Conservation (phyloP, 2,113 vertebrate genomes). For the Monopterus albus region DNA sequence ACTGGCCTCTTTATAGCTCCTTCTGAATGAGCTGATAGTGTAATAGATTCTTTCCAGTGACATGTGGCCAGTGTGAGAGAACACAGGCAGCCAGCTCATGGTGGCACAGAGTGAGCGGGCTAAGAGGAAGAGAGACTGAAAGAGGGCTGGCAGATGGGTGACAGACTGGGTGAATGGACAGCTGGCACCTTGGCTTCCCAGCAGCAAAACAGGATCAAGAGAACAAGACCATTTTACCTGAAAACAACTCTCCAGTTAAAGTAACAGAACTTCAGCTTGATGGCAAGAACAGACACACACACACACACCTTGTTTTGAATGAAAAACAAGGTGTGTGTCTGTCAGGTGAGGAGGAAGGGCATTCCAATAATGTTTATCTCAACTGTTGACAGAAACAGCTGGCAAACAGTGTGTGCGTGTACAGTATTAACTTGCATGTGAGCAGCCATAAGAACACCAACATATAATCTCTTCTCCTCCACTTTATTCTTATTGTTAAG, state of each 20-base stretch:
- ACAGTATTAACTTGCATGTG: slow-evolving; percentile 31
- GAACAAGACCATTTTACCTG: slow-evolving; percentile 7
- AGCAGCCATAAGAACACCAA: slow-evolving; percentile 16
- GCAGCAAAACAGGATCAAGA: slow-evolving; percentile 21
- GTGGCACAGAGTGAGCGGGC: slow-evolving; percentile 37
- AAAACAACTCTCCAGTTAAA: background rate
- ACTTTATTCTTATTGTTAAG: background rate
- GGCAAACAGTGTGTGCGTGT: slow-evolving; percentile 12
- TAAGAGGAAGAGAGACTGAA: slow-evolving; percentile 31
- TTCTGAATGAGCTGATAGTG: slow-evolving; percentile 66
- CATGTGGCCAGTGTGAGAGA: slow-evolving; percentile 59
- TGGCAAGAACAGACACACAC: slow-evolving; percentile 11
- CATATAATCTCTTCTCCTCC: background rate
- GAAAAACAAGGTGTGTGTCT: slow-evolving; percentile 59
- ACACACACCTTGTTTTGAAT: slow-evolving; percentile 28
- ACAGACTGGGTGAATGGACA: slow-evolving; percentile 58
- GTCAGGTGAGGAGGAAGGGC: slow-evolving; percentile 28
- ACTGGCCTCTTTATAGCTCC: slow-evolving; percentile 62
- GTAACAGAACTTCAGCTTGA: slow-evolving; percentile 38
- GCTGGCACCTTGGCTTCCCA: slow-evolving; percentile 49
- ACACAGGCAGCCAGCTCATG: slow-evolving; percentile 43
- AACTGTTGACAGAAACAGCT: slow-evolving; percentile 56
- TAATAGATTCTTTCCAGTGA: slow-evolving; percentile 70
- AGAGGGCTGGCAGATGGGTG: slow-evolving; percentile 66
- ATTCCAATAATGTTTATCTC: slow-evolving; percentile 33